Evolutionary conservation across 2,888 invertebrate species (phyloP).

Genomic region (Melipona bicolor): DNA sequence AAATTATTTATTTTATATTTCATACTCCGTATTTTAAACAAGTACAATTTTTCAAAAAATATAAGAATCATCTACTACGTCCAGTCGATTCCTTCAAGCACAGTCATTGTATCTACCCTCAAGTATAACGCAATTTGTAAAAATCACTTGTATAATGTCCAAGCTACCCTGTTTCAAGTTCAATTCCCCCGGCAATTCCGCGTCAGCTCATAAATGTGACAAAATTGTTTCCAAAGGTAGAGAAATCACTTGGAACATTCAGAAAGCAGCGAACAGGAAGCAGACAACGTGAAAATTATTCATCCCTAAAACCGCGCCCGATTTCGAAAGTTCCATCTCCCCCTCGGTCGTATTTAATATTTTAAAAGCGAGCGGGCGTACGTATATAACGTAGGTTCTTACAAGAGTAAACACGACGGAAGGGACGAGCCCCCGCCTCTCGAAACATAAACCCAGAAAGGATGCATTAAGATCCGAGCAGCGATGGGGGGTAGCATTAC

Average conservation of each 20-base stretch:
- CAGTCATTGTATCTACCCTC: too few relatives aligned
- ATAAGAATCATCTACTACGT: too few relatives aligned
- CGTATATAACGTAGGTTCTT: not conserved
- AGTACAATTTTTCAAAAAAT: too few relatives aligned
- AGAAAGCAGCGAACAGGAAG: not conserved
- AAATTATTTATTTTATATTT: too few relatives aligned
- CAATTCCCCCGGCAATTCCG: too few relatives aligned
- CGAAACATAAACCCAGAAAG: constrained; percentile 12
- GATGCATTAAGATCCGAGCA: constrained; percentile 42
- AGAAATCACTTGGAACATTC: not conserved
- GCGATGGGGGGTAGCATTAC: constrained; percentile 22
- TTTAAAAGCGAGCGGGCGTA: not conserved
- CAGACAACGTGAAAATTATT: not conserved
- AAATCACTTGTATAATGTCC: too few relatives aligned
- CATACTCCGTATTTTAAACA: too few relatives aligned
- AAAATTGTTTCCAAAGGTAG: not conserved
- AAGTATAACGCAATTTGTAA: too few relatives aligned
- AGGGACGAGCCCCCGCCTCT: not conserved
- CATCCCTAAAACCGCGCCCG: not conserved
- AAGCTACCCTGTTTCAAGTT: too few relatives aligned
- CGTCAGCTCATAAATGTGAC: too few relatives aligned
- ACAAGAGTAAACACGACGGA: not conserved
- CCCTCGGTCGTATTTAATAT: not conserved
- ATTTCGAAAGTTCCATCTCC: not conserved
- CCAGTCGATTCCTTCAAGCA: too few relatives aligned